Base-by-base conservation (phyloP, 2,888 invertebrate genomes). In the Seira ritae region DNA sequence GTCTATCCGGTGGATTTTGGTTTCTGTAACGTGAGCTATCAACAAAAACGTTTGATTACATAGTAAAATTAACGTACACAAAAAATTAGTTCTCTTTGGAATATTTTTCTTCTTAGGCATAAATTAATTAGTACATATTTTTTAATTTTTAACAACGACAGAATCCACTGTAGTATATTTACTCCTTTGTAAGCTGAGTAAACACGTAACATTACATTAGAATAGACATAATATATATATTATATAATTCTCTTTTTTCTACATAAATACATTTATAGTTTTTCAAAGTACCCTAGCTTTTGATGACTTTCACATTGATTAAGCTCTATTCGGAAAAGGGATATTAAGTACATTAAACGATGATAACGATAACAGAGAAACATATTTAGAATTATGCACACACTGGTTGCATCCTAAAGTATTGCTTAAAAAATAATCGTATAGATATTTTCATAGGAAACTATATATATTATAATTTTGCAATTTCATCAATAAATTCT, bases 281-380 rank as follows among this genome's bases (percentile, higher is more conserved):
- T 6, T 42, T 42, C 42, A 42, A n/a, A 8, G 42, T 73, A 83
- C 83, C 70, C 68, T 50, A 77, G 71, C 77, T 83, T 23, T 10
- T 50, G 23, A 70, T 19, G 46, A 42, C 24, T 72, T 69, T 83
- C 78, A 78, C 83, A 83, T 50, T 78, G 46, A 70, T 46, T 83
- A 83, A 83, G 83, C 83, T 83, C 83, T 78, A 78, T 83, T 78
- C 78, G 78, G 77, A 83, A 83, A 83, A 73, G 73, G 81, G 75
- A 42, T 20, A 20, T 66, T 66, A 8, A 66, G 66, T 66, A 23
- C 67, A 24, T 24, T 15, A n/a, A n/a, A n/a, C n/a, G n/a, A n/a
- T n/a, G n/a, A n/a, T n/a, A n/a, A n/a, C n/a, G n/a, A n/a, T n/a
- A n/a, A n/a, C n/a, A n/a, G n/a, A n/a, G n/a, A n/a, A n/a, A n/a